A percentile compares a stretch with the other conserved stretches of the same genome.
phyloP scores from a whole-genome alignment of 92 coral and sea anemone species.

The Heteractis magnifica region DNA sequence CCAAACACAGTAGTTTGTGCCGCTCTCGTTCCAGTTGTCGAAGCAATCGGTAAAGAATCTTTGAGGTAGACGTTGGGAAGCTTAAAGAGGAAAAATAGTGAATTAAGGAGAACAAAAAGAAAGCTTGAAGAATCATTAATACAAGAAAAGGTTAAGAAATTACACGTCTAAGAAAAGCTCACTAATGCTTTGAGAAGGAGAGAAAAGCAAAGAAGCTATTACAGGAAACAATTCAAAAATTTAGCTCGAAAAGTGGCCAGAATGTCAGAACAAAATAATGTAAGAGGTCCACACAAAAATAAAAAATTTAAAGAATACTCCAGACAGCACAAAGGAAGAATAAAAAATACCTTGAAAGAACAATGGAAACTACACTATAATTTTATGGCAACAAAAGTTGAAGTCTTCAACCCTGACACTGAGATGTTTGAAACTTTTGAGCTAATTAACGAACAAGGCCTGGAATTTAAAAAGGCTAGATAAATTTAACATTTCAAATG shows the following conservation, averaged over 20 bases:
- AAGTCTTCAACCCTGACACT: not conserved
- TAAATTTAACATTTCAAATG: too few relatives aligned
- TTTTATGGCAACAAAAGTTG: not conserved
- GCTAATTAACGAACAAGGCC: not conserved
- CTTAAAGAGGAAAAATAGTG: too few relatives aligned
- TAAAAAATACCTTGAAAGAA: conserved; percentile 6
- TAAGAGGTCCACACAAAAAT: conserved; percentile 30
- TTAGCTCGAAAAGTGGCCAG: conserved; percentile 26
- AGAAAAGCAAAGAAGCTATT: too few relatives aligned
- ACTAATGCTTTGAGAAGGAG: too few relatives aligned
- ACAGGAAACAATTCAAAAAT: conserved; percentile 5
- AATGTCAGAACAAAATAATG: conserved; percentile 2
- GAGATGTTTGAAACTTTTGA: not conserved
- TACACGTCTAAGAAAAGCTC: too few relatives aligned
- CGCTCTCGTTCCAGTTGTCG: too few relatives aligned
- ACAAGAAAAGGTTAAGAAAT: too few relatives aligned
- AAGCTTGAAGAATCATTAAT: too few relatives aligned
- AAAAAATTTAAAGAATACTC: conserved; percentile 19
- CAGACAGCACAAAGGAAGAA: conserved; percentile 16
- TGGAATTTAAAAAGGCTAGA: not conserved
- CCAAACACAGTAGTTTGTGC: too few relatives aligned
- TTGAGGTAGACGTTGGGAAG: too few relatives aligned
- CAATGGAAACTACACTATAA: conserved; percentile 5
- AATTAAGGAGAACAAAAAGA: too few relatives aligned
- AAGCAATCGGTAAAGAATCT: too few relatives aligned